Conservation (phyloP, 2,797 vertebrate genomes). For the Tragelaphus oryx region DNA sequence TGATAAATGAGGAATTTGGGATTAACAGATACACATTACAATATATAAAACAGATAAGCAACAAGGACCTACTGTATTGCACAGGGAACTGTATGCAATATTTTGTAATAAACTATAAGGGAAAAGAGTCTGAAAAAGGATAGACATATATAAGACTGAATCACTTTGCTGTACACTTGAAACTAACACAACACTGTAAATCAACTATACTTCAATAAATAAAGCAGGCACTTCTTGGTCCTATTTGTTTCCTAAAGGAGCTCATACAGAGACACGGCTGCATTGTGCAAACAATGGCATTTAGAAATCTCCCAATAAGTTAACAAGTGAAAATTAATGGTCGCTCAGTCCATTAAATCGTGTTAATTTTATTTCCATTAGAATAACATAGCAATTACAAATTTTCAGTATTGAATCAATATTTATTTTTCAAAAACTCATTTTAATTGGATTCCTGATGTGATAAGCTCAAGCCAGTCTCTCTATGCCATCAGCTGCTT, state of each 20-base stretch:
- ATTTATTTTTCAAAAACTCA: slow-evolving; percentile 80
- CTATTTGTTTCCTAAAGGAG: slow-evolving; percentile 72
- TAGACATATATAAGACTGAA: background rate
- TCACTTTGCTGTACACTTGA: background rate
- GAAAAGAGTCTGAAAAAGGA: background rate
- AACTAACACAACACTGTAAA: background rate
- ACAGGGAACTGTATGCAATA: background rate
- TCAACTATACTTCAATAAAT: background rate
- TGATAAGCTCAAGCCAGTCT: slow-evolving; percentile 74
- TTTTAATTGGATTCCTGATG: slow-evolving; percentile 82
- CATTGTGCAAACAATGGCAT: slow-evolving; percentile 66
- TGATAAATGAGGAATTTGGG: background rate
- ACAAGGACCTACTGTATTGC: background rate
- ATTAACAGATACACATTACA: background rate
- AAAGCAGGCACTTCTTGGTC: slow-evolving; percentile 45
- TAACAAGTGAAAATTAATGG: slow-evolving; percentile 82
- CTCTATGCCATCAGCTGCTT: slow-evolving; percentile 73
- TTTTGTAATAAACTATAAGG: background rate
- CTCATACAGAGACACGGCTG: slow-evolving; percentile 73
- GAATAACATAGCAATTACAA: slow-evolving; percentile 75
- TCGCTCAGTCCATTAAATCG: slow-evolving; percentile 81
- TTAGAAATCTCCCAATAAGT: slow-evolving; percentile 79
- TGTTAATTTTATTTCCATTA: slow-evolving; percentile 82
- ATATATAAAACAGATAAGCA: background rate
- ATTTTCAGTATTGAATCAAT: slow-evolving; percentile 82